A percentile compares a stretch with the other conserved stretches of the same genome.
Evolutionary conservation across 1,140 invertebrate species (phyloP).

Genomic region (Papilio dardanus): DNA sequence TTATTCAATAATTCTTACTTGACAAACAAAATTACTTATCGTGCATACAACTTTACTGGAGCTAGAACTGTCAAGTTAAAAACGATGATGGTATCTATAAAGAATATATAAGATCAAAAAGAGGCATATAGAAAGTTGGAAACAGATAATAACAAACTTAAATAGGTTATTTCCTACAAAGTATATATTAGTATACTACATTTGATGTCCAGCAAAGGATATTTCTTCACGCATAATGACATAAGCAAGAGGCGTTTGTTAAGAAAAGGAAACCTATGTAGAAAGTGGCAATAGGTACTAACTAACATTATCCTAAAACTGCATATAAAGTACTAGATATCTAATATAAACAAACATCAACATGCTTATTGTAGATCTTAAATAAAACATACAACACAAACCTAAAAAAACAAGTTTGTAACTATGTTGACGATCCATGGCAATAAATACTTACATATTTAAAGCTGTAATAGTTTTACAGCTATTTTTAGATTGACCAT

Average conservation of each 20-base stretch:
- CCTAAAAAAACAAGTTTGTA: too few relatives aligned
- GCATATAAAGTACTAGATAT: neutral
- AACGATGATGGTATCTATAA: too few relatives aligned
- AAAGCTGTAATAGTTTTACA: neutral
- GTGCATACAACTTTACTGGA: neutral
- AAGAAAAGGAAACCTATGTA: neutral
- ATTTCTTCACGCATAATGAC: neutral
- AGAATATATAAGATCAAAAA: too few relatives aligned
- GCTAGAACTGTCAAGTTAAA: neutral
- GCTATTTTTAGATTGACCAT: neutral
- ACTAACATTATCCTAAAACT: neutral
- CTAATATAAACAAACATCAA: too few relatives aligned
- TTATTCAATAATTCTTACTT: conserved; percentile 8
- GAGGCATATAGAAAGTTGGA: neutral
- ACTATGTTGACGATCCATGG: too few relatives aligned
- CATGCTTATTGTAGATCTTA: neutral
- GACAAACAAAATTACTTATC: neutral
- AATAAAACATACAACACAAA: conserved; percentile 15
- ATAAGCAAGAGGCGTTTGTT: neutral
- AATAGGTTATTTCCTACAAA: too few relatives aligned
- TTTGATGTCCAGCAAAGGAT: too few relatives aligned
- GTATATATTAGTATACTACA: too few relatives aligned
- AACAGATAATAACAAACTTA: too few relatives aligned
- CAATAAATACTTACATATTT: too few relatives aligned
- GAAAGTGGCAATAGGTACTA: too few relatives aligned